These are phyloP conservation scores for Aramus guarauna DNA, from an alignment of 2,113 vertebrate genomes.

Conservation along the genomic window DNA sequence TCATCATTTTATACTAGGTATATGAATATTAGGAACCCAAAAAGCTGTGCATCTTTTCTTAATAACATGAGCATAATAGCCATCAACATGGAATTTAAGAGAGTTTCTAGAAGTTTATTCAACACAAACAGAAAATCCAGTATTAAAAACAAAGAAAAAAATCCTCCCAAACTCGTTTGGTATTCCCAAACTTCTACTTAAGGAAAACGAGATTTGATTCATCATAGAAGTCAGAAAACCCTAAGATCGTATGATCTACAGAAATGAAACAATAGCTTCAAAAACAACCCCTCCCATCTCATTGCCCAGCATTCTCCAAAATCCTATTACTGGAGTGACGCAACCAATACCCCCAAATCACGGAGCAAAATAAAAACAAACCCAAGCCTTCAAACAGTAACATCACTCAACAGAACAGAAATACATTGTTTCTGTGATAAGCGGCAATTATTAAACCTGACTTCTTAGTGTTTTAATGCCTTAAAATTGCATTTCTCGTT, in stretches of 20 bases:
- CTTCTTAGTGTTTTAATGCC: not conserved
- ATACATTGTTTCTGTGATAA: not conserved
- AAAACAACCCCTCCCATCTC: not conserved
- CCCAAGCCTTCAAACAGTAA: not conserved
- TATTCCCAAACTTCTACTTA: not conserved
- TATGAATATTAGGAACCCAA: not conserved
- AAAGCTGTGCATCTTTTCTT: not conserved
- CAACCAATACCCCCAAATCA: not conserved
- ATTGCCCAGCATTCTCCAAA: not conserved
- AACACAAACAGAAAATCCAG: not conserved
- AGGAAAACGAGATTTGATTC: not conserved
- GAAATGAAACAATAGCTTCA: not conserved
- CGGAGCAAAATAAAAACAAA: not conserved
- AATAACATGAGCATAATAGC: not conserved
- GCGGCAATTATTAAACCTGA: not conserved
- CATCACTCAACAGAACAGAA: not conserved
- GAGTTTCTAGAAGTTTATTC: not conserved
- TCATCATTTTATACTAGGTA: not conserved
- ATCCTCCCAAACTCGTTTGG: not conserved
- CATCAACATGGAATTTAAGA: not conserved
- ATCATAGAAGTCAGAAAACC: not conserved
- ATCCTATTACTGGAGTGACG: not conserved
- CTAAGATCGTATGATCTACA: not conserved
- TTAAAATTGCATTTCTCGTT: not conserved
- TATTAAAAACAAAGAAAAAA: not conserved